Percentiles rank a stretch among this genome's conserved stretches.
Evolutionary conservation across 2,113 vertebrate genomes (phyloP).

Genomic region (Pelecanus crispus): DNA sequence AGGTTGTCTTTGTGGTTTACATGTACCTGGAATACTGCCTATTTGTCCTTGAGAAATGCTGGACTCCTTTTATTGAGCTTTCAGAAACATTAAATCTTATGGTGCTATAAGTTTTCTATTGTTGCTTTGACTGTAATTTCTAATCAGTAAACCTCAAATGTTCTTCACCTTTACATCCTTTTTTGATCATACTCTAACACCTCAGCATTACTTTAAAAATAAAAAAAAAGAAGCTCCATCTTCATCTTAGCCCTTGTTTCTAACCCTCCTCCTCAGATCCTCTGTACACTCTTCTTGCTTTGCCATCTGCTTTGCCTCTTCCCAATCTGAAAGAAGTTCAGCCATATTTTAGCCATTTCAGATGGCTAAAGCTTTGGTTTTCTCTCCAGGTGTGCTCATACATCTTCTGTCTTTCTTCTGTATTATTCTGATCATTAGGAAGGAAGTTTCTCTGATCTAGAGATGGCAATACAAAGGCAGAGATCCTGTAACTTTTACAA

Average conservation of each 20-base stretch:
- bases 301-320: not conserved
- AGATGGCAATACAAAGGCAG: not conserved
- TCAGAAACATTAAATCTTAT: constrained; percentile 33
- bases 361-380: not conserved
- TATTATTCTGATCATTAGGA: not conserved
- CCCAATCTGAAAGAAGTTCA: not conserved
- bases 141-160: not conserved
- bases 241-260: not conserved
- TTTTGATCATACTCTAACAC: not conserved
- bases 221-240: not conserved
- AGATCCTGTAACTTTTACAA: not conserved
- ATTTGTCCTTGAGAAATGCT: not conserved
- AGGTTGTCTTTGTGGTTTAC: not conserved
- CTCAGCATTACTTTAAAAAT: not conserved
- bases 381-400: not conserved
- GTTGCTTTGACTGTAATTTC: not conserved
- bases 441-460: not conserved
- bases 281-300: not conserved
- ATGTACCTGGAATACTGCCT: not conserved
- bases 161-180: not conserved
- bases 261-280: not conserved
- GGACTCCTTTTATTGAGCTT: not conserved
- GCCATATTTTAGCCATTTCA: not conserved
- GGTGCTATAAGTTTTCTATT: not conserved
- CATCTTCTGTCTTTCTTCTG: not conserved